Evolutionary conservation across 2,113 vertebrate genomes (phyloP), one percentile per base, ranked within the genome.

Genomic region (Polyodon spathula): DNA sequence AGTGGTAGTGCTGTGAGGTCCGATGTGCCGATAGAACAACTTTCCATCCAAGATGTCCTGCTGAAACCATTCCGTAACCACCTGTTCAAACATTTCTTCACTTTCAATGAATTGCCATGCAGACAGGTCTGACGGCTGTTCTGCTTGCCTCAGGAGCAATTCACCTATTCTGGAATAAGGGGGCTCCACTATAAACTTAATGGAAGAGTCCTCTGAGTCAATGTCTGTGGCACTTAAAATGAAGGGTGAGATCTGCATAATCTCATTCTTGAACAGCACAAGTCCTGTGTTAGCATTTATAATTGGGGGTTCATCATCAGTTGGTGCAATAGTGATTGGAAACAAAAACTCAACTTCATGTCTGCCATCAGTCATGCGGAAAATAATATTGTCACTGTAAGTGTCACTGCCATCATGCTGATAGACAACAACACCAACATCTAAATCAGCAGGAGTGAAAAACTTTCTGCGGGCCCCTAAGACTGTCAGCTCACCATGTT

Each of bases 281-380:
- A 93, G 68, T 1, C 85, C 83, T 0, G 75, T 86, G 69, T 90
- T 90, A 8, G 82, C 78, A 40, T 76, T 89, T 8, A 92, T 78
- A 53, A 81, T 61, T 0, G 83, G 90, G 0, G 88, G 85, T 59
- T 91, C 81, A 40, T 90, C 86, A 14, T 91, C 90, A 14, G 83
- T 85, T 4, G 89, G 86, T 15, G 76, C 79, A 38, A 91, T 83
- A 2, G 84, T 78, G 61, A 91, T 76, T 5, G 84, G 81, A 58
- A 89, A 89, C 66, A 93, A 80, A 76, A 92, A 88, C 58, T 92
- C 81, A 0, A 90, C 86, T 41, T 81, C 82, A 51, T 90, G 82
- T 5, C 40, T 77, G 53, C 84, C 86, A 1, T 90, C 88, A n/a
- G 78, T 80, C 84, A 92, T 77, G 17, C 62, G 58, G 63, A 92